These are phyloP conservation scores for Iphiclides podalirius DNA, from an alignment of 2,888 invertebrate species.

Conservation along the genomic window DNA sequence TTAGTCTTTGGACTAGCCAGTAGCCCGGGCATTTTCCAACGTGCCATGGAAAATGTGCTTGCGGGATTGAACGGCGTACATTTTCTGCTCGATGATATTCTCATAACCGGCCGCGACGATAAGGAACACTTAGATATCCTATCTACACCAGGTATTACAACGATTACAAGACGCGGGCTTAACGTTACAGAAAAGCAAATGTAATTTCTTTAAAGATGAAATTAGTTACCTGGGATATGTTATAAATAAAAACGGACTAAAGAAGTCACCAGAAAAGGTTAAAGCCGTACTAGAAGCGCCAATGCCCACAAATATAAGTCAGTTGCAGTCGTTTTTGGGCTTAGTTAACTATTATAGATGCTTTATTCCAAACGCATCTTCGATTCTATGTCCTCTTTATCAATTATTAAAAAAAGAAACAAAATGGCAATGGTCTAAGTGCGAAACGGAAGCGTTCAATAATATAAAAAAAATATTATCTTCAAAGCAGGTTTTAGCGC, in stretches of 20 bases:
- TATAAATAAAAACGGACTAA: constrained; percentile 25
- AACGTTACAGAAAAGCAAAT: constrained; percentile 26
- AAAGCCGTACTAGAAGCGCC: constrained; percentile 26
- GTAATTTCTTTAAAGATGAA: constrained; percentile 26
- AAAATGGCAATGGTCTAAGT: constrained; percentile 23
- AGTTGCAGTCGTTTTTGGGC: constrained; percentile 29
- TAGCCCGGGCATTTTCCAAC: constrained; percentile 26
- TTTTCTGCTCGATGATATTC: too few species aligned
- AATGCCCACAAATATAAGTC: constrained; percentile 25
- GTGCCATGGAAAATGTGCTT: too few species aligned
- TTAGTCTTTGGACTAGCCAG: constrained; percentile 24
- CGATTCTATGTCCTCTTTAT: constrained; percentile 25
- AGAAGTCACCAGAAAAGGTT: constrained; percentile 27
- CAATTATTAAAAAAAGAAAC: constrained; percentile 22
- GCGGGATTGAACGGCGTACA: too few species aligned
- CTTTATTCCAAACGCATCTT: constrained; percentile 26
- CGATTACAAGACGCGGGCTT: constrained; percentile 27
- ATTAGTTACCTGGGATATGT: constrained; percentile 28
- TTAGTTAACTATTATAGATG: constrained; percentile 29
- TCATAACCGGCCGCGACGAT: too few species aligned
- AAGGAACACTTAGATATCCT: too few species aligned
- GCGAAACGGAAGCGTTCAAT: constrained; percentile 18
- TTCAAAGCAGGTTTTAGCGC: constrained; percentile 25
- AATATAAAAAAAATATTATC: constrained; percentile 12
- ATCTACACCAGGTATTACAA: constrained; percentile 23